Evolutionary conservation across 2,797 vertebrate genomes (phyloP).

Genomic region (Sebastes reedi): DNA sequence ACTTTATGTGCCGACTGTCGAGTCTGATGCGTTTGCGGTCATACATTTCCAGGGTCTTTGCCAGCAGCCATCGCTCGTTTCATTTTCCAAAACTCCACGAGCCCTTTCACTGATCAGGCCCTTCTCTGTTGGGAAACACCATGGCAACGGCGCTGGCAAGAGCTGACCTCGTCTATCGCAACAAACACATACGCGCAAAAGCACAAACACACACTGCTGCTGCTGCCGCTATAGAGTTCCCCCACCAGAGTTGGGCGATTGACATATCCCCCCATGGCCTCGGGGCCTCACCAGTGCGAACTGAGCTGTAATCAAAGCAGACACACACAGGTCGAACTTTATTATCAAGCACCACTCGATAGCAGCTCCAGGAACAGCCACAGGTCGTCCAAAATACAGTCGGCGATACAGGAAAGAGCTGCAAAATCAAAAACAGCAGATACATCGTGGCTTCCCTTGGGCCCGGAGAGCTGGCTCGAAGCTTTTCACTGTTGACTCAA

Average conservation of each 20-base stretch:
- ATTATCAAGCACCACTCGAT: slow-evolving; percentile 87
- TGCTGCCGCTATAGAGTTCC: slow-evolving; percentile 45
- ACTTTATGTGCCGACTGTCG: slow-evolving; percentile 12
- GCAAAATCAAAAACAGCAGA: slow-evolving; percentile 35
- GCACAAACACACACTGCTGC: slow-evolving; percentile 40
- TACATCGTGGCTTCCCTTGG: slow-evolving; percentile 31
- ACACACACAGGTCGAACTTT: slow-evolving; percentile 86
- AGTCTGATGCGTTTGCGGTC: slow-evolving; percentile 41
- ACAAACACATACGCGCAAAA: slow-evolving; percentile 42
- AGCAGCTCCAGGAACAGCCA: slow-evolving; percentile 70
- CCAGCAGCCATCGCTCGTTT: slow-evolving; percentile 64
- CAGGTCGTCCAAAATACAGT: slow-evolving; percentile 53
- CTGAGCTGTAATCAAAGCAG: slow-evolving; percentile 84
- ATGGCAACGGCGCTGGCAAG: slow-evolving; percentile 78
- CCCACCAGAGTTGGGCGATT: slow-evolving; percentile 65
- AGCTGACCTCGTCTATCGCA: slow-evolving; percentile 42
- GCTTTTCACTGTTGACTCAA: slow-evolving; percentile 19
- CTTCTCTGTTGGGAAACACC: slow-evolving; percentile 72
- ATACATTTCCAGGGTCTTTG: slow-evolving; percentile 63
- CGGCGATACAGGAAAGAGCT: slow-evolving; percentile 23
- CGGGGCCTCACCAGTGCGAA: slow-evolving; percentile 64
- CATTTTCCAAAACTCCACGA: slow-evolving; percentile 75
- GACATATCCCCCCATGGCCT: slow-evolving; percentile 68
- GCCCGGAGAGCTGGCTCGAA: slow-evolving; percentile 21
- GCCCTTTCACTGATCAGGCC: slow-evolving; percentile 71